A percentile compares a stretch with the other conserved stretches of the same genome.
Conservation (phyloP, 2,888 invertebrate species). For the Nemurella pictetii region DNA sequence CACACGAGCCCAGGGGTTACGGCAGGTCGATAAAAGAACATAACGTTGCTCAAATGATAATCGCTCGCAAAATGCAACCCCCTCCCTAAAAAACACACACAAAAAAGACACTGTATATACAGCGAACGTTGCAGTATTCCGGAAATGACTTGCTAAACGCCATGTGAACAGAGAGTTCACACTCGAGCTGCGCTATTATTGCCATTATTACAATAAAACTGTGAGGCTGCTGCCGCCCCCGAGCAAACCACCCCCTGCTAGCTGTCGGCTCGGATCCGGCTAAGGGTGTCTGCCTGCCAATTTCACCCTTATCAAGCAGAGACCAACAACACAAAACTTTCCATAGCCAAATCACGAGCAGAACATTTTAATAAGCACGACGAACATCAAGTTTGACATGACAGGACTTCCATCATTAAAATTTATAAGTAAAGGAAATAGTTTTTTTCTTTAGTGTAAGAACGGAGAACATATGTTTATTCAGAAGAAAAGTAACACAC, state of each 20-base stretch:
- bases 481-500: too few species aligned
- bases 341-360: not conserved
- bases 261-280: not conserved
- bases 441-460: too few species aligned
- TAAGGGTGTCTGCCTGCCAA: not conserved
- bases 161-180: slow-evolving; percentile 39
- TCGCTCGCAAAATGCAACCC: not conserved
- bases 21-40: slow-evolving; percentile 38
- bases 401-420: not conserved
- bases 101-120: not conserved
- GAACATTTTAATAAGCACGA: not conserved
- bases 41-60: slow-evolving; percentile 4
- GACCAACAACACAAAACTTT: not conserved
- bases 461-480: too few species aligned
- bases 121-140: slow-evolving; percentile 1
- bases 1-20: slow-evolving; percentile 28
- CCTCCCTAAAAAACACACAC: slow-evolving; percentile 21
- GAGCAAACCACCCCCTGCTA: not conserved
- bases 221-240: not conserved
- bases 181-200: slow-evolving; percentile 37
- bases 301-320: not conserved
- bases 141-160: slow-evolving; percentile 43
- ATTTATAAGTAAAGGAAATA: too few species aligned
- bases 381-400: not conserved
- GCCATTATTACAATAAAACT: slow-evolving; percentile 36